phyloP scores from a whole-genome alignment of 2,113 vertebrate genomes.

The Indri indri region DNA sequence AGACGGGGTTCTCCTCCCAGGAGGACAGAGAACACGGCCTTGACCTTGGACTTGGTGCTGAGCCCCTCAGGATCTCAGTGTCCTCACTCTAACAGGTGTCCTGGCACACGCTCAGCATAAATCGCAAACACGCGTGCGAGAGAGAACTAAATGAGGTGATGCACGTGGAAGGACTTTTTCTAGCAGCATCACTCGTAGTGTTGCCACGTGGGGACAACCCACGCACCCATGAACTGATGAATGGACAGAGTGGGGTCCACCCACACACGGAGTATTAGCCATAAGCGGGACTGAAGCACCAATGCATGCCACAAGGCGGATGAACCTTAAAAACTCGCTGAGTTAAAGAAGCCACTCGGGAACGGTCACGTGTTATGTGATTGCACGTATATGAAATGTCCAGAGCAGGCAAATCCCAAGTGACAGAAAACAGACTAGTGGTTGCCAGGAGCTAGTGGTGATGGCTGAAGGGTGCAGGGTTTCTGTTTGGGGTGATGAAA shows the following conservation, averaged over 20 bases:
- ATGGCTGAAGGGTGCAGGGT: not conserved
- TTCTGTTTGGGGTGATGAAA: not conserved
- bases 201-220: not conserved
- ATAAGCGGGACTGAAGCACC: not conserved
- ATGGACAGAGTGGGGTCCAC: not conserved
- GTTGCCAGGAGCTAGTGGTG: not conserved
- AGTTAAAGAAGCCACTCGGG: not conserved
- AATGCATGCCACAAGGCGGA: not conserved
- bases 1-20: not conserved
- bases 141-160: not conserved
- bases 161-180: not conserved
- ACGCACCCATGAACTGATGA: not conserved
- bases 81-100: not conserved
- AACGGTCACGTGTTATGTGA: not conserved
- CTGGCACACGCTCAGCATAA: not conserved
- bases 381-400: not conserved
- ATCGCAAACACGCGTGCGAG: not conserved
- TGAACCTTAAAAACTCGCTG: not conserved
- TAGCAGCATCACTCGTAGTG: no score
- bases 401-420: not conserved
- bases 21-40: no score
- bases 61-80: not conserved
- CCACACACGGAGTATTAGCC: not conserved
- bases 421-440: not conserved
- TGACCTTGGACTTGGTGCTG: not conserved